Percentiles rank a stretch among this genome's conserved stretches.
phyloP scores from a whole-genome alignment of 2,888 invertebrate species.

The Yponomeuta malinellus region DNA sequence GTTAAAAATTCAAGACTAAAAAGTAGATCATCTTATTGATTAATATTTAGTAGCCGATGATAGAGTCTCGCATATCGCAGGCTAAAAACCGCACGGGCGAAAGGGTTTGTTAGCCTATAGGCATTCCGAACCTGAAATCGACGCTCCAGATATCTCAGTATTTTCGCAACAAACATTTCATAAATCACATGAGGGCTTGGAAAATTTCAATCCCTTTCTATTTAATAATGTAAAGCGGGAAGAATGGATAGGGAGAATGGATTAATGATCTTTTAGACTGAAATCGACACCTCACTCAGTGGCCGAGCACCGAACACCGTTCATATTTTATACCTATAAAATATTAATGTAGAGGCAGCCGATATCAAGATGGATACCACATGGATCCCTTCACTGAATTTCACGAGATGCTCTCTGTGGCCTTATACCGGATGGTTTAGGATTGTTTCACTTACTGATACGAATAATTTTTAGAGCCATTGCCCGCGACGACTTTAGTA shows the following conservation, averaged over 20 bases:
- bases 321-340: slow-evolving; percentile 6
- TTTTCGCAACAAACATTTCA: neutral
- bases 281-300: slow-evolving; percentile 32
- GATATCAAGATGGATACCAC: neutral
- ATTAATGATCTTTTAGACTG: slow-evolving; percentile 34
- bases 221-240: slow-evolving; percentile 21
- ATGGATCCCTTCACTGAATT: neutral
- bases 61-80: too few species aligned
- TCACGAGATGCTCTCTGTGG: neutral
- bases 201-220: slow-evolving; percentile 56
- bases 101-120: neutral
- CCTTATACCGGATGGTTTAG: neutral
- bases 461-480: too few species aligned
- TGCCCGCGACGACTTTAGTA: too few species aligned
- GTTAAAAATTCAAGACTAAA: too few species aligned
- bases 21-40: too few species aligned
- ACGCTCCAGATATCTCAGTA: neutral
- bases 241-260: slow-evolving; percentile 17
- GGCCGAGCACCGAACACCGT: slow-evolving; percentile 18
- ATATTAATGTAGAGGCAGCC: slow-evolving; percentile 1
- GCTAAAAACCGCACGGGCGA: neutral
- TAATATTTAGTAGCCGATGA: too few species aligned
- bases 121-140: neutral
- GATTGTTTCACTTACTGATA: too few species aligned
- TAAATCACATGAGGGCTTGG: slow-evolving; percentile 33